Conservation (phyloP, 2,888 invertebrate species). For the Callosobruchus maculatus region DNA sequence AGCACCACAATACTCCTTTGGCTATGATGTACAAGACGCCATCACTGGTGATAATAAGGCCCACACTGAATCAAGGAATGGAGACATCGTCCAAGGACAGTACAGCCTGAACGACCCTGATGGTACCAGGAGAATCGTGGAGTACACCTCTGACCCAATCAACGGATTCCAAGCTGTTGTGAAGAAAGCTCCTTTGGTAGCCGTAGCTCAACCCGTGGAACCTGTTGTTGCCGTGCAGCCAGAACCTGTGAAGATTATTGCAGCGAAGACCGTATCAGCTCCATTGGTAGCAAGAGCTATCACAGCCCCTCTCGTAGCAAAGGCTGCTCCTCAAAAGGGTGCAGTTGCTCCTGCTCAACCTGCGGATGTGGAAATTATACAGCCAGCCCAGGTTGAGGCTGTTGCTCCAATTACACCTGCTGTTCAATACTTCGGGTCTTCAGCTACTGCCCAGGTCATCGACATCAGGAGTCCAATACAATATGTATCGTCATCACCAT, state of each 20-base stretch:
- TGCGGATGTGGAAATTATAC: slow-evolving; percentile 1
- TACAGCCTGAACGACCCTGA: slow-evolving; percentile 64
- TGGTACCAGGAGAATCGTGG: slow-evolving; percentile 60
- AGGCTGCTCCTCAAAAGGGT: slow-evolving; percentile 7
- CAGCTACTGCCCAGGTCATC: neutral
- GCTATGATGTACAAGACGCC: slow-evolving; percentile 65
- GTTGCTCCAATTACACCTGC: slow-evolving; percentile 45
- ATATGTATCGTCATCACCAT: slow-evolving; percentile 9
- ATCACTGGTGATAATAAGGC: slow-evolving; percentile 59
- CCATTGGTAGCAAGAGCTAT: slow-evolving; percentile 16
- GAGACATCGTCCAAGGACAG: slow-evolving; percentile 62
- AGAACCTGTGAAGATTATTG: slow-evolving; percentile 1
- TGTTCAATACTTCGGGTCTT: neutral
- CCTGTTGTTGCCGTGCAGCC: neutral
- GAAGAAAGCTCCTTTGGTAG: slow-evolving; percentile 51
- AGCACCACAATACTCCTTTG: slow-evolving; percentile 64
- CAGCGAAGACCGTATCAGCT: slow-evolving; percentile 1
- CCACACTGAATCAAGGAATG: slow-evolving; percentile 54
- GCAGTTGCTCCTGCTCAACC: slow-evolving; percentile 5
- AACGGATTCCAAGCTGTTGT: slow-evolving; percentile 67
- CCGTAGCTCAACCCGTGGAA: neutral
- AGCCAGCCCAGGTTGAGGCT: slow-evolving; percentile 39
- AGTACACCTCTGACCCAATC: slow-evolving; percentile 64
- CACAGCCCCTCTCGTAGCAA: slow-evolving; percentile 19
- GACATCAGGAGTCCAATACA: neutral